These are phyloP conservation scores for Pentalonia nigronervosa DNA, from an alignment of 1,140 invertebrate species.

Conservation along the genomic window DNA sequence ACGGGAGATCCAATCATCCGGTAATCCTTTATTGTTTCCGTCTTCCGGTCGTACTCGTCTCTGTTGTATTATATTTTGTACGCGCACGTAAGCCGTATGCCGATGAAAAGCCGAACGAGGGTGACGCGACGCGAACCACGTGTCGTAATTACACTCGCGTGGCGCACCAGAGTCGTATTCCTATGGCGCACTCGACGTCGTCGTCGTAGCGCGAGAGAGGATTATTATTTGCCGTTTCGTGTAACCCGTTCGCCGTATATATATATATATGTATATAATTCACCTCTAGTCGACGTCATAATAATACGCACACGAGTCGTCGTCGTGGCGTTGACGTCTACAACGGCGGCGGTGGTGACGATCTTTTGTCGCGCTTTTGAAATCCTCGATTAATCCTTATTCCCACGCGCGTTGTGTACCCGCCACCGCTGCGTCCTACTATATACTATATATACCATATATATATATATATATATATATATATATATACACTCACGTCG, in stretches of 20 bases:
- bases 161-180: too few species aligned
- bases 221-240: constrained; percentile 1
- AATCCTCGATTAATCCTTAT: constrained; percentile 23
- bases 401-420: background rate
- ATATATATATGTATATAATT: background rate
- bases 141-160: background rate
- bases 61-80: background rate
- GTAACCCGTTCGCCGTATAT: background rate
- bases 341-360: too few species aligned
- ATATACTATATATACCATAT: background rate
- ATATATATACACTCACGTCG: background rate
- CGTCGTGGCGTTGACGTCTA: background rate
- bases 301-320: background rate
- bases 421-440: too few species aligned
- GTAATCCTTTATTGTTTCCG: constrained; percentile 46
- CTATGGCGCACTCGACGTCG: too few species aligned
- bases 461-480: background rate
- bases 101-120: background rate
- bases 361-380: constrained; percentile 3
- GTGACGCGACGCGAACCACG: background rate
- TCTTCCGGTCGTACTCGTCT: too few species aligned
- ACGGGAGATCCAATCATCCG: background rate
- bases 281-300: background rate
- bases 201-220: background rate
- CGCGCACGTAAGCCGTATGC: background rate